Base-by-base conservation (phyloP, 1,140 invertebrate genomes). In the Cardiocondyla obscurior region DNA sequence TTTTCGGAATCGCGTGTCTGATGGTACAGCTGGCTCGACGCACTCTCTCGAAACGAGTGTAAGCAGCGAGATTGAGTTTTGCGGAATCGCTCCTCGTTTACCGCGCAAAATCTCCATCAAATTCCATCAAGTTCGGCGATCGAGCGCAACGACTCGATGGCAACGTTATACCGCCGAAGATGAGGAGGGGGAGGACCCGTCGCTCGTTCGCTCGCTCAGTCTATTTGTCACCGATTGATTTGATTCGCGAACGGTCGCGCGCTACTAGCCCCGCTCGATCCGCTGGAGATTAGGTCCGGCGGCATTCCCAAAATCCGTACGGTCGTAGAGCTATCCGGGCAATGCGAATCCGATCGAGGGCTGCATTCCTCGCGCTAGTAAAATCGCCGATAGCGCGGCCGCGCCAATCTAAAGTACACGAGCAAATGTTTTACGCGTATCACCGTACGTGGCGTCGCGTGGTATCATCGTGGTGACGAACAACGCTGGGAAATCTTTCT, bases 341-440 rank as follows among this genome's bases (percentile, higher is more conserved):
- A 83, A 81, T 19, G 53, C 74, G 25, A 58, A 85, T 44, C 30
- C 83, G 67, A 51, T 58, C 79, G n/a, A 85, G 72, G 19, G 83
- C 55, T 33, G 86, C 83, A 69, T 88, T 88, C 62, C 86, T 85
- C 53, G 73, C 87, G 28, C 67, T 70, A 46, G 72, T 87, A 85
- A 91, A 91, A 58, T 86, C 84, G 82, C 88, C 87, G 89, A 89
- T 79, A 89, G 83, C 82, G 82, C 82, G 86, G 85, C 88, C 86
- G 86, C 86, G 85, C 57, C 72, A 64, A 76, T 67, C 90, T 84
- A 81, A 53, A 89, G 83, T 85, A 77, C 84, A 86, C 87, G 87
- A 85, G 86, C 87, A 84, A 90, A 91, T 82, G 81, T 90, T 89
- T 88, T 88, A 88, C 81, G 88, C 84, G 60, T 88, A 49, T 65